These are phyloP conservation scores for Lacerta bilineata DNA, from an alignment of 2,797 vertebrate genomes.

Conservation along the genomic window DNA sequence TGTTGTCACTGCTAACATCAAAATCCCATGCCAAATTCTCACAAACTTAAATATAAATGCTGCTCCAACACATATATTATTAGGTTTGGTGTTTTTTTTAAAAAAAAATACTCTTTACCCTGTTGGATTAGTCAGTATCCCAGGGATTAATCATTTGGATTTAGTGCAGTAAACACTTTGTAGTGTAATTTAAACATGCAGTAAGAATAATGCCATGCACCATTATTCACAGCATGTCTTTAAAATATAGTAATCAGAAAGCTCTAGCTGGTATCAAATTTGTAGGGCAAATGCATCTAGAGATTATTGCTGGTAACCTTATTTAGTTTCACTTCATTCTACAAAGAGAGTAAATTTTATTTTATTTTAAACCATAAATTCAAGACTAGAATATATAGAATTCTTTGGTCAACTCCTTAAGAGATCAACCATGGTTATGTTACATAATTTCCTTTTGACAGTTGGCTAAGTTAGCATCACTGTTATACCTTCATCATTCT, in stretches of 20 bases:
- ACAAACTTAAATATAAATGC: constrained; percentile 57
- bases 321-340: constrained; percentile 36
- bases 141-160: constrained; percentile 67
- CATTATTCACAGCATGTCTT: constrained; percentile 60
- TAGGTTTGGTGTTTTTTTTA: constrained; percentile 2
- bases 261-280: constrained; percentile 42
- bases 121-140: constrained; percentile 56
- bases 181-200: constrained; percentile 60
- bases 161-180: constrained; percentile 59
- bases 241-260: constrained; percentile 48
- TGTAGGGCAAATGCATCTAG: fast-evolving
- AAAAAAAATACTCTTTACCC: constrained; percentile 36
- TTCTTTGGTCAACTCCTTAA: not conserved
- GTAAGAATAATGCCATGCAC: constrained; percentile 57
- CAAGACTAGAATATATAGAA: not conserved
- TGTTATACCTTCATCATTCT: not conserved
- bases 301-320: constrained; percentile 27
- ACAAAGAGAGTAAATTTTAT: not conserved
- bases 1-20: constrained; percentile 30
- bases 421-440: not conserved
- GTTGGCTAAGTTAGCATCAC: not conserved
- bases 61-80: constrained; percentile 50
- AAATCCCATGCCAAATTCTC: constrained; percentile 1
- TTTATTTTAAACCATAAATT: not conserved
- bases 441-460: not conserved